Percentiles rank a stretch among this genome's conserved stretches.
phyloP scores from a whole-genome alignment of 2,888 invertebrate genomes.

The Hydriomena furcata region DNA sequence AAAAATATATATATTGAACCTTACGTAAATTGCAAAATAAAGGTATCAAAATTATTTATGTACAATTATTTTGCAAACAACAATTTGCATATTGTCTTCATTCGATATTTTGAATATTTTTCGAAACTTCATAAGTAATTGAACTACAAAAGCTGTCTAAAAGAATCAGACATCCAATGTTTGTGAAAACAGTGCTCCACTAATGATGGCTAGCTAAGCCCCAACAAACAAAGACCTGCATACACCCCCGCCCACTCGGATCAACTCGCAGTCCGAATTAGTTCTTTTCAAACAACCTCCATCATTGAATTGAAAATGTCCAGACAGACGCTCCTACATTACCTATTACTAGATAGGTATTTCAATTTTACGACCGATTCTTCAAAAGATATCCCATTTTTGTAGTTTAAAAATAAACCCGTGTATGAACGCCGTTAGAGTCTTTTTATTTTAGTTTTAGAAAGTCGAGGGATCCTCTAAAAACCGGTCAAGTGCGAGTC shows the following conservation, averaged over 20 bases:
- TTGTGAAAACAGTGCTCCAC: no score
- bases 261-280: conserved; percentile 71
- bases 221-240: conserved; percentile 9
- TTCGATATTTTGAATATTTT: no score
- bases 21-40: no score
- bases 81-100: no score
- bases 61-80: no score
- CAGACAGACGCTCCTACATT: conserved; percentile 53
- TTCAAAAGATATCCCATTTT: conserved; percentile 33
- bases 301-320: conserved; percentile 73
- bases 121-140: no score
- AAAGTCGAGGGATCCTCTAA: conserved; percentile 21
- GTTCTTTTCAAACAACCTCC: conserved; percentile 73
- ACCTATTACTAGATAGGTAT: conserved; percentile 40
- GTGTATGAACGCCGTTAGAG: conserved; percentile 4
- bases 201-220: no score
- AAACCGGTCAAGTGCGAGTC: no score
- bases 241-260: conserved; percentile 39
- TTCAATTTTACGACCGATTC: conserved; percentile 35
- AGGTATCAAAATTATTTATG: no score
- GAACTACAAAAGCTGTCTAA: no score
- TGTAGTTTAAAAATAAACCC: conserved; percentile 24
- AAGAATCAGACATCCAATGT: no score
- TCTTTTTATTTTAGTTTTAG: conserved; percentile 16
- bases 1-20: no score